A percentile compares a stretch with the other conserved stretches of the same genome.
Conservation (phyloP, 2,888 invertebrate genomes). For the Corbicula japonica region DNA sequence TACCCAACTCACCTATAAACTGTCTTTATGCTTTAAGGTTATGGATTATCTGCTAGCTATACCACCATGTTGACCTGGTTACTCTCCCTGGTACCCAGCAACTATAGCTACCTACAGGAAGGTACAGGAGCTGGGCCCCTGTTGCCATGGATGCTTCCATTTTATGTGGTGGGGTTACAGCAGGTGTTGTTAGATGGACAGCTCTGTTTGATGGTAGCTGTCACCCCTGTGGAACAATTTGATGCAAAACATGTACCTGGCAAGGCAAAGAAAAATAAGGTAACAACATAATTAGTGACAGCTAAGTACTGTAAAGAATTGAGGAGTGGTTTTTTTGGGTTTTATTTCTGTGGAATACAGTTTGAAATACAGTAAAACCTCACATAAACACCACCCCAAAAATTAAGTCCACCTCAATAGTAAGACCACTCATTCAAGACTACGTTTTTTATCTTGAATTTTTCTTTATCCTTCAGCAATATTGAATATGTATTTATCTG, state of each 20-base stretch:
- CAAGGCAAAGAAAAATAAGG: constrained; percentile 80
- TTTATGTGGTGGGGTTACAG: constrained; percentile 83
- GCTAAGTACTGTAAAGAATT: no score
- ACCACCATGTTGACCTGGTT: constrained; percentile 83
- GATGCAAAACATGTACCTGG: constrained; percentile 66
- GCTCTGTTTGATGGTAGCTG: constrained; percentile 78
- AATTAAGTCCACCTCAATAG: no score
- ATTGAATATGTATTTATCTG: no score
- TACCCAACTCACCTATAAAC: no score
- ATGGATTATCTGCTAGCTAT: constrained; percentile 81
- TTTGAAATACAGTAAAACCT: no score
- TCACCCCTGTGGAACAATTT: constrained; percentile 78
- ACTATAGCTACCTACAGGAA: constrained; percentile 74
- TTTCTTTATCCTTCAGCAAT: no score
- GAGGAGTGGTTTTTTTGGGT: no score
- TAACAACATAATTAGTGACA: constrained; percentile 37
- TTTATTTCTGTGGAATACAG: no score
- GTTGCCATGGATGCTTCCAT: constrained; percentile 70
- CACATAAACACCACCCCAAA: no score
- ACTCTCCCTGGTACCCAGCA: constrained; percentile 80
- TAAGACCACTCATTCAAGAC: no score
- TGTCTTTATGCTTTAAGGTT: constrained; percentile 61
- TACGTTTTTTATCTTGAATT: no score
- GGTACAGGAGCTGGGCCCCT: constrained; percentile 30
- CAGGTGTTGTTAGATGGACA: constrained; percentile 82